These are phyloP conservation scores for Ophraella communa DNA, from an alignment of 2,888 invertebrate genomes.

Conservation along the genomic window DNA sequence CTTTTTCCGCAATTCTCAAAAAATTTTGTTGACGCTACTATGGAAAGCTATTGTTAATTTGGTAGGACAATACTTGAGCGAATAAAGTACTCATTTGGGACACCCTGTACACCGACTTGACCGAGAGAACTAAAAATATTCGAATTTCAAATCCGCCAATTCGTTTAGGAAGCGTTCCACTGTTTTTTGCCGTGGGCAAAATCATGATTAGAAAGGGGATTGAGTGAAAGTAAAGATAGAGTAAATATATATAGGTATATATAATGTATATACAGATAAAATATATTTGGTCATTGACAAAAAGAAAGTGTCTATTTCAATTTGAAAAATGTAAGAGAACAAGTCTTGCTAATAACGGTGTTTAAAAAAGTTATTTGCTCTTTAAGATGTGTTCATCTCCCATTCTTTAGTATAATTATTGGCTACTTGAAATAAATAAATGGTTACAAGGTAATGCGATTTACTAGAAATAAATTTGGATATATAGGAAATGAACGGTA, in stretches of 20 bases:
- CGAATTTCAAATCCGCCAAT: conserved; percentile 2
- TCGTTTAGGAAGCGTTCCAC: conserved; percentile 12
- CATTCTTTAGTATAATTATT: too few relatives aligned
- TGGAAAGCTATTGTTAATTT: too few relatives aligned
- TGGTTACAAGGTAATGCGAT: too few relatives aligned
- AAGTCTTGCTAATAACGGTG: neutral
- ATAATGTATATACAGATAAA: too few relatives aligned
- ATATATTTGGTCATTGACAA: conserved; percentile 30
- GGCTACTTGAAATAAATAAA: too few relatives aligned
- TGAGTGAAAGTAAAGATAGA: conserved; percentile 34
- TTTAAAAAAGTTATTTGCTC: neutral
- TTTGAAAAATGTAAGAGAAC: conserved; percentile 25
- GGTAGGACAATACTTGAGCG: too few relatives aligned
- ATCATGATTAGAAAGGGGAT: conserved; percentile 34
- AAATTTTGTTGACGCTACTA: too few relatives aligned
- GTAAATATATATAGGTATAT: conserved; percentile 17
- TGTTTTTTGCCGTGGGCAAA: conserved; percentile 23
- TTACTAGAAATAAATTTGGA: too few relatives aligned
- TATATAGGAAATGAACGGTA: too few relatives aligned
- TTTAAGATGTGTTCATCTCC: too few relatives aligned
- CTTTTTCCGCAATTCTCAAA: too few relatives aligned
- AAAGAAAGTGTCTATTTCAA: conserved; percentile 26
- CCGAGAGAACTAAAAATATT: neutral
- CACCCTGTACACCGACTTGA: neutral
- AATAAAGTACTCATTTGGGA: neutral